Conservation (phyloP, 2,797 vertebrate genomes). For the Austrolebias charrua region DNA sequence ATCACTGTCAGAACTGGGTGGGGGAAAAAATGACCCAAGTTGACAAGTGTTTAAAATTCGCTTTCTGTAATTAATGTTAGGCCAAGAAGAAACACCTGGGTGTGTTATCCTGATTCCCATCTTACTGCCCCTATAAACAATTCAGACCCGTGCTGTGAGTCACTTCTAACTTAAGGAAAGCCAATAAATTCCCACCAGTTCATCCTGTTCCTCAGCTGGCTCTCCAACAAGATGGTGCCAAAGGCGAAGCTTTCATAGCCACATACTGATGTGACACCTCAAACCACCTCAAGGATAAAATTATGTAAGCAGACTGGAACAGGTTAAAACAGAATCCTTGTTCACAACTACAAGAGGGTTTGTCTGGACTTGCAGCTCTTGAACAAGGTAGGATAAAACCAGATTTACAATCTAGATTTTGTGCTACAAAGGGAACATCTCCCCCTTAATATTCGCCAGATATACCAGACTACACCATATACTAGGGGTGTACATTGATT, state of each 20-base stretch:
- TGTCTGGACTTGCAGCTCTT: slow-evolving; percentile 4
- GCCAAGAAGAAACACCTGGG: slow-evolving; percentile 47
- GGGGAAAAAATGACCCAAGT: slow-evolving; percentile 10
- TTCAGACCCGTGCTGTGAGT: slow-evolving; percentile 57
- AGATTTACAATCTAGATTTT: background rate
- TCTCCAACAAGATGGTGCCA: slow-evolving; percentile 48
- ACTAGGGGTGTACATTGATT: no score
- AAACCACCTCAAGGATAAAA: slow-evolving; percentile 34
- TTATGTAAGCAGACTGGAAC: slow-evolving; percentile 53
- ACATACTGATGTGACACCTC: slow-evolving; percentile 57
- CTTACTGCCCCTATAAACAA: slow-evolving; percentile 58
- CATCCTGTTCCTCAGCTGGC: slow-evolving; percentile 40
- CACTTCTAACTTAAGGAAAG: slow-evolving; percentile 48
- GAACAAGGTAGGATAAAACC: slow-evolving; percentile 1
- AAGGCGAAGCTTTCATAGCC: slow-evolving; percentile 54
- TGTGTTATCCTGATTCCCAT: slow-evolving; percentile 37
- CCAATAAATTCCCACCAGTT: slow-evolving; percentile 46
- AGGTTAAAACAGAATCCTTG: slow-evolving; percentile 13
- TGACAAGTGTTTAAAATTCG: slow-evolving; percentile 13
- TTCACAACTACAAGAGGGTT: slow-evolving; percentile 22
- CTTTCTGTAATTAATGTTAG: slow-evolving; percentile 22
- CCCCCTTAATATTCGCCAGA: no score
- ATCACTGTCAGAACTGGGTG: slow-evolving; percentile 12
- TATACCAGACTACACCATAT: no score
- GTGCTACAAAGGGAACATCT: background rate